Evolutionary conservation across 2,113 vertebrate genomes (phyloP).

Genomic region (Salvelinus alpinus): DNA sequence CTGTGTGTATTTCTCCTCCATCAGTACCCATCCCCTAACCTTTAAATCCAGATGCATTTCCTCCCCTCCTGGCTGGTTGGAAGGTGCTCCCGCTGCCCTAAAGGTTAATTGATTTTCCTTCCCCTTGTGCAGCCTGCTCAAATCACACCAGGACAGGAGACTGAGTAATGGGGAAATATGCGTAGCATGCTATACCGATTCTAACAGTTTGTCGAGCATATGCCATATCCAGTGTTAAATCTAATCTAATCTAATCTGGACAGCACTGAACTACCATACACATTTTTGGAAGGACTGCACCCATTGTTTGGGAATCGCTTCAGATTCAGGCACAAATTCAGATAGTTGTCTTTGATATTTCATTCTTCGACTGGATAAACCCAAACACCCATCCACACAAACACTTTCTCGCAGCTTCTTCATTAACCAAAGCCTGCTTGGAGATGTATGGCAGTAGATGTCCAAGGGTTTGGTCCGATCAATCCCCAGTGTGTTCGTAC

Average conservation of each 20-base stretch:
- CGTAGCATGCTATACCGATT: constrained; percentile 7
- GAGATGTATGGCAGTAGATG: constrained; percentile 21
- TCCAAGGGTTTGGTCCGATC: constrained; percentile 2
- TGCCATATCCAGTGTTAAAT: not conserved
- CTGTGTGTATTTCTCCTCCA: constrained; percentile 33
- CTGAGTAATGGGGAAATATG: constrained; percentile 32
- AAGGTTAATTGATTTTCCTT: constrained; percentile 74
- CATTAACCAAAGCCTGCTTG: not conserved
- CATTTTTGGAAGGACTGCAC: not conserved
- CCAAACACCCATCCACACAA: not conserved
- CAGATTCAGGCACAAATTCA: not conserved
- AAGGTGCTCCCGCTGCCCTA: constrained; percentile 58
- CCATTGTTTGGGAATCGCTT: not conserved
- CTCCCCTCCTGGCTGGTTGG: constrained; percentile 43
- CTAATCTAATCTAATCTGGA: not conserved
- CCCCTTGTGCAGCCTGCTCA: constrained; percentile 45
- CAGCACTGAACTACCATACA: not conserved
- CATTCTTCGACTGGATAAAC: no score
- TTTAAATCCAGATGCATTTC: constrained; percentile 59
- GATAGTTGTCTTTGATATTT: no score
- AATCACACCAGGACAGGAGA: constrained; percentile 28
- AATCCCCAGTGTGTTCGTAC: not conserved
- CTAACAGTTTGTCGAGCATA: not conserved
- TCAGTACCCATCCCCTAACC: constrained; percentile 59
- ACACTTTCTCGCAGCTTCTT: not conserved